Percentiles rank a stretch among this genome's conserved stretches.
These are phyloP conservation scores for Cottus gobio DNA, from an alignment of 2,113 vertebrate genomes.

Conservation along the genomic window DNA sequence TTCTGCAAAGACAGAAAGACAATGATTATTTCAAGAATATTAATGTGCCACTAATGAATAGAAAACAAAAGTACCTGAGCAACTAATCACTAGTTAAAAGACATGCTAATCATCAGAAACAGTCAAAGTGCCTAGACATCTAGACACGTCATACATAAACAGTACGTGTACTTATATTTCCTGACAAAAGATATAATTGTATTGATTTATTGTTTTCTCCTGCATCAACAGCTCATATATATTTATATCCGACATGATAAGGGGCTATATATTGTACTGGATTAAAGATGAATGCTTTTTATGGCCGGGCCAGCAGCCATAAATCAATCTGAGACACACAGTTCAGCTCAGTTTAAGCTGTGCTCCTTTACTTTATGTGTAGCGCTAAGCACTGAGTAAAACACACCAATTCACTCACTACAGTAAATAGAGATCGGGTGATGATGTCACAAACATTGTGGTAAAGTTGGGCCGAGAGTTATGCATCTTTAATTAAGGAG, in stretches of 20 bases:
- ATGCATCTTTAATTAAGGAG: no score
- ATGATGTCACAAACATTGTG: neutral
- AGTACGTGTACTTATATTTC: neutral
- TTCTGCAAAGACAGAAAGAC: slow-evolving; percentile 70
- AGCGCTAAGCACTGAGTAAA: neutral
- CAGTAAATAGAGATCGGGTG: neutral
- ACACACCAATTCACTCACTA: neutral
- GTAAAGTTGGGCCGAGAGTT: neutral
- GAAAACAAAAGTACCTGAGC: neutral
- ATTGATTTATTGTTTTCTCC: neutral
- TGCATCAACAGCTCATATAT: neutral
- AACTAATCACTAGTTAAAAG: neutral
- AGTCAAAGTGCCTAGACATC: no score
- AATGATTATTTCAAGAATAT: neutral
- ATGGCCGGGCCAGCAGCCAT: slow-evolving; percentile 2
- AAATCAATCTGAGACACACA: neutral
- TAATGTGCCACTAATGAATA: neutral
- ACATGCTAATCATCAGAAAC: neutral
- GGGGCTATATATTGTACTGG: neutral
- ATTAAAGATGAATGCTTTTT: neutral
- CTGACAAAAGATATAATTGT: neutral
- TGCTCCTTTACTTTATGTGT: neutral
- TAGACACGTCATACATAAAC: neutral
- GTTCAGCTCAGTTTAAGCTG: neutral
- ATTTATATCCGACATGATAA: neutral